These are phyloP conservation scores for Archaeoteleia sp. DNA, from an alignment of 2,888 invertebrate genomes.

Conservation along the genomic window DNA sequence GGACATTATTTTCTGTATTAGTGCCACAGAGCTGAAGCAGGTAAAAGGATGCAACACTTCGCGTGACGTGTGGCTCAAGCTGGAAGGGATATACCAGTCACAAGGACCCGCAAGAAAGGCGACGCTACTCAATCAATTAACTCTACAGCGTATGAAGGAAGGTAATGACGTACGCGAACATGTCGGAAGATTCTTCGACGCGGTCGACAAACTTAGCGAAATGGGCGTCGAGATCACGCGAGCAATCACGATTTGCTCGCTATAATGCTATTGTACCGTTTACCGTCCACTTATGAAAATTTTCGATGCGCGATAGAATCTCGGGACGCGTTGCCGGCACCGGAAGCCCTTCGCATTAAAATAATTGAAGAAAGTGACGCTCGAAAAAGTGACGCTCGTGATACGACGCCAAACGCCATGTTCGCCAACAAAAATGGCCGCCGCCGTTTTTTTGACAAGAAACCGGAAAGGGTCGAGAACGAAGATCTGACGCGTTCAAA, in stretches of 20 bases:
- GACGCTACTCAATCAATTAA: constrained; percentile 22
- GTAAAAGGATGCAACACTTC: constrained; percentile 21
- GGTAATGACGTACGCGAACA: constrained; percentile 5
- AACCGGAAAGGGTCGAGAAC: no score
- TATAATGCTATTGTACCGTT: constrained; percentile 9
- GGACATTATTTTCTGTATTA: constrained; percentile 18
- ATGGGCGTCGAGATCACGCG: constrained; percentile 18
- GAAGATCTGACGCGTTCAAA: no score
- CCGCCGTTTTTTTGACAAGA: no score
- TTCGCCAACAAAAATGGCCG: constrained; percentile 6
- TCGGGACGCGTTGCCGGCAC: constrained; percentile 19
- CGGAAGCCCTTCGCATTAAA: constrained; percentile 13
- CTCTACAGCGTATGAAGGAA: constrained; percentile 21
- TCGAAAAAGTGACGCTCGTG: not conserved
- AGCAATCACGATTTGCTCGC: constrained; percentile 5
- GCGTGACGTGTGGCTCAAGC: constrained; percentile 9
- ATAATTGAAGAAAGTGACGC: constrained; percentile 6
- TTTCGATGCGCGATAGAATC: constrained; percentile 29
- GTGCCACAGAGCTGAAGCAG: not conserved
- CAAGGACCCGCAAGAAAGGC: constrained; percentile 35
- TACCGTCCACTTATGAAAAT: constrained; percentile 21
- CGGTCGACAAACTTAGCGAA: constrained; percentile 24
- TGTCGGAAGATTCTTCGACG: constrained; percentile 12
- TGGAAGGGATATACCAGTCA: constrained; percentile 12
- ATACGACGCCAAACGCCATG: not conserved